Evolutionary conservation across 2,113 vertebrate species (phyloP), one percentile per base, ranked within the genome.

Genomic region (Crypturellus undulatus): DNA sequence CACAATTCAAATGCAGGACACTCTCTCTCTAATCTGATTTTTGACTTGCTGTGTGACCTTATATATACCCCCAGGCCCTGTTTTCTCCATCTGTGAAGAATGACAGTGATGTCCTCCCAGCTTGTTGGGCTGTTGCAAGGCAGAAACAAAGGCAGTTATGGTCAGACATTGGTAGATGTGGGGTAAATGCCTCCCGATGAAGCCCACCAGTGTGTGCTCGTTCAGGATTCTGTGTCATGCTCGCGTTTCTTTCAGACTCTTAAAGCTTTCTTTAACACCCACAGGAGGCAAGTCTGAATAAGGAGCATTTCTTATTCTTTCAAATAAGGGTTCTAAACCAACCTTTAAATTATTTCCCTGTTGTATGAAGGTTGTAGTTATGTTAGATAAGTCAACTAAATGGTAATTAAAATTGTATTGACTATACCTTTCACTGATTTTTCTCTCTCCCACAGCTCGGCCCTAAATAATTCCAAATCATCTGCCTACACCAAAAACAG

Each of bases 381-480:
- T 40, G 30, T 36, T 79, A 64, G 20, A 21, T 30, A n/a, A 58
- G 30, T 58, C 54, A 58, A 58, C 42, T n/a, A 30, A 75, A 32
- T 43, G 21, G 38, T 75, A 30, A 54, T 14, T 43, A 75, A 52
- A 75, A 56, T 8, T 32, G 20, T 21, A 56, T 38, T 40, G 21
- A 58, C 22, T 42, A 12, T 43, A 16, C n/a, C 42, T 73, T 73
- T n/a, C 20, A 51, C 38, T 24, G 32, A 76, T 45, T 83, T 77
- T 62, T 65, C 15, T 30, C 28, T 80, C 49, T 79, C 13, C 30
- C 63, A 9, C 38, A 30, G 32, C 12, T 43, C 32, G 36, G 30
- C 73, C n/a, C 34, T 90, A 95, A 91, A 73, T 83, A 87, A 93
- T 81, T 80, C 30, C 38, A 73, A 76, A 59, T 69, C 36, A 75